These are phyloP conservation scores for Callithrix jacchus DNA, from an alignment of 2,113 vertebrate genomes.

Conservation along the genomic window DNA sequence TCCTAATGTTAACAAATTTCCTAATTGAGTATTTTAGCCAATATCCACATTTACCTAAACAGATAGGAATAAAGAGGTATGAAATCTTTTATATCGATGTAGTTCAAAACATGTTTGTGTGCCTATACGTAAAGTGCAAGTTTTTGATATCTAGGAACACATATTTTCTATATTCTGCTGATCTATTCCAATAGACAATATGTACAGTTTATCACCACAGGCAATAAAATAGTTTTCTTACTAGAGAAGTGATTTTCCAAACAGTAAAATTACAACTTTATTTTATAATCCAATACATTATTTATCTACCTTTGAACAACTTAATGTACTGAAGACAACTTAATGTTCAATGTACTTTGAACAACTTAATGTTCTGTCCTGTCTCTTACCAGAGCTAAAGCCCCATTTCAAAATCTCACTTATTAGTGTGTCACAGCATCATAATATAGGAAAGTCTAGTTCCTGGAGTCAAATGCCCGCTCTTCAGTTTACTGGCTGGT, in stretches of 20 bases:
- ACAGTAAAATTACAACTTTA: slow-evolving; percentile 47
- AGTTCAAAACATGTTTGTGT: slow-evolving; percentile 41
- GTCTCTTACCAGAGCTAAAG: slow-evolving; percentile 31
- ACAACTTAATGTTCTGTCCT: slow-evolving; percentile 3
- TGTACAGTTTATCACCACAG: not conserved
- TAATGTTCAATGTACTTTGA: too few relatives aligned
- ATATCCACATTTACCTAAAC: slow-evolving; percentile 11
- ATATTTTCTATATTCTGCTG: not conserved
- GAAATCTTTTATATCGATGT: not conserved
- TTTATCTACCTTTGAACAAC: not conserved
- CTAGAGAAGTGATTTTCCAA: slow-evolving; percentile 8
- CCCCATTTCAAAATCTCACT: slow-evolving; percentile 38
- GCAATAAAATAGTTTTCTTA: not conserved
- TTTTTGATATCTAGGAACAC: not conserved
- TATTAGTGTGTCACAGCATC: not conserved
- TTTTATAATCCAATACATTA: slow-evolving; percentile 41
- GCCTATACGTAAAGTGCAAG: not conserved
- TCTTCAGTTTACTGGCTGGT: not conserved
- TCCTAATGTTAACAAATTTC: slow-evolving; percentile 37
- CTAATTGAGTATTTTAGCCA: not conserved
- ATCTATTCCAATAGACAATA: not conserved
- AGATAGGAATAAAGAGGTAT: not conserved
- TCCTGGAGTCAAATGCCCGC: not conserved
- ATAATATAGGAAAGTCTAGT: not conserved
- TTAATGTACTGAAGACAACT: slow-evolving; percentile 18